phyloP scores from a whole-genome alignment of 2,888 invertebrate genomes.

The Piscicola geometra region DNA sequence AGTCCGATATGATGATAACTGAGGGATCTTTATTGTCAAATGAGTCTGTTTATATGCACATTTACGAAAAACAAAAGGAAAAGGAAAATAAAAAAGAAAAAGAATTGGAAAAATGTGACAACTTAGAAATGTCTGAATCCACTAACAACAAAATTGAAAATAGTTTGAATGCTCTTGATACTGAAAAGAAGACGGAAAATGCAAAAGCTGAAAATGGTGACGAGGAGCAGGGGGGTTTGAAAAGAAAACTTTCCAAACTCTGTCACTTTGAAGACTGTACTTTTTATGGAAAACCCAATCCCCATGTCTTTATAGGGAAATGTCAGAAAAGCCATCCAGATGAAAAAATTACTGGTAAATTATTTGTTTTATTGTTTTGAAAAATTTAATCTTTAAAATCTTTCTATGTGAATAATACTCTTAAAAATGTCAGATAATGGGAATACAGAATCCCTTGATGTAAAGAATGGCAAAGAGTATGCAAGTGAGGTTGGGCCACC shows the following conservation, averaged over 20 bases:
- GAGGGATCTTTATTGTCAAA: background rate
- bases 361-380: background rate
- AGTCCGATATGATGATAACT: background rate
- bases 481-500: background rate
- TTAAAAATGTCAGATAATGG: no score
- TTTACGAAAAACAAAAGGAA: background rate
- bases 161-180: background rate
- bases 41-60: background rate
- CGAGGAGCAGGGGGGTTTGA: background rate
- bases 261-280: background rate
- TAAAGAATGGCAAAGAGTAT: background rate
- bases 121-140: background rate
- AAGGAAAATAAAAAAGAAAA: no score
- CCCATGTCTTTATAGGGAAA: background rate
- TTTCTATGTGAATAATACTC: no score
- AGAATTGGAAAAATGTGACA: no score
- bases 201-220: background rate
- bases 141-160: background rate
- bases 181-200: background rate
- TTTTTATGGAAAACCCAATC: constrained; percentile 1
- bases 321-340: background rate
- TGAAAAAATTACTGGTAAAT: background rate
- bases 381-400: background rate
- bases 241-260: background rate
- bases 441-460: no score